These are phyloP conservation scores for Orthosia gracilis DNA, from an alignment of 2,888 invertebrate genomes.

Conservation along the genomic window DNA sequence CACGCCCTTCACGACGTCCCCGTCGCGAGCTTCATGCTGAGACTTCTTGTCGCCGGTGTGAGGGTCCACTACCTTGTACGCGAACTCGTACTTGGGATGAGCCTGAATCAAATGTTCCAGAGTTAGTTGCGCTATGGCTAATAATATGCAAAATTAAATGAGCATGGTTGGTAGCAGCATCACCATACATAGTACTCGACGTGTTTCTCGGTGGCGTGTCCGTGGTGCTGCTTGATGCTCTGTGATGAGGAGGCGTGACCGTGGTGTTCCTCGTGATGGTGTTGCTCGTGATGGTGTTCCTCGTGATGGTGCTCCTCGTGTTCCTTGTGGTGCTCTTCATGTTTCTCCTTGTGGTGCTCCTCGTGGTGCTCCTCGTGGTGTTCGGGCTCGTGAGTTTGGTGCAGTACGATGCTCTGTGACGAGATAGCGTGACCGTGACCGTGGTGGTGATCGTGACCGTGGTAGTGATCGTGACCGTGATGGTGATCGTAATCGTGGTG, in stretches of 20 bases:
- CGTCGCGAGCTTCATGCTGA: slow-evolving; percentile 88
- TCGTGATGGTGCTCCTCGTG: neutral
- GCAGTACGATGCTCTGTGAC: slow-evolving; percentile 75
- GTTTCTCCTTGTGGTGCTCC: slow-evolving; percentile 11
- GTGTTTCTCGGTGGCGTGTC: slow-evolving; percentile 63
- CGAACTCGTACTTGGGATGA: slow-evolving; percentile 86
- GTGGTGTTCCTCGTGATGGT: slow-evolving; percentile 32
- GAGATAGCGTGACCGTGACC: slow-evolving; percentile 65
- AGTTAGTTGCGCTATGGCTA: neutral
- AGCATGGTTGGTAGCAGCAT: neutral
- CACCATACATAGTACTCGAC: slow-evolving; percentile 70
- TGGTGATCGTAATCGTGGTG: slow-evolving; percentile 49
- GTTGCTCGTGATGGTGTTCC: neutral
- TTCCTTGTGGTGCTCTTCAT: too few relatives aligned
- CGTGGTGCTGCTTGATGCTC: slow-evolving; percentile 69
- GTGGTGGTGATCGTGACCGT: slow-evolving; percentile 44
- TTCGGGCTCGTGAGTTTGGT: slow-evolving; percentile 63
- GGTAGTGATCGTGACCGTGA: slow-evolving; percentile 53
- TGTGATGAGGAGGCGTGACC: slow-evolving; percentile 64
- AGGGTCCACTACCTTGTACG: slow-evolving; percentile 86
- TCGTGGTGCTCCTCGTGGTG: slow-evolving; percentile 27
- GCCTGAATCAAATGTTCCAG: slow-evolving; percentile 61
- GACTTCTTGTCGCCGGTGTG: slow-evolving; percentile 80
- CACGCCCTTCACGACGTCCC: slow-evolving; percentile 90
- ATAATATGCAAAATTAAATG: neutral